Conservation (phyloP, 2,888 invertebrate species). For the Meliscaeva auricollis region DNA sequence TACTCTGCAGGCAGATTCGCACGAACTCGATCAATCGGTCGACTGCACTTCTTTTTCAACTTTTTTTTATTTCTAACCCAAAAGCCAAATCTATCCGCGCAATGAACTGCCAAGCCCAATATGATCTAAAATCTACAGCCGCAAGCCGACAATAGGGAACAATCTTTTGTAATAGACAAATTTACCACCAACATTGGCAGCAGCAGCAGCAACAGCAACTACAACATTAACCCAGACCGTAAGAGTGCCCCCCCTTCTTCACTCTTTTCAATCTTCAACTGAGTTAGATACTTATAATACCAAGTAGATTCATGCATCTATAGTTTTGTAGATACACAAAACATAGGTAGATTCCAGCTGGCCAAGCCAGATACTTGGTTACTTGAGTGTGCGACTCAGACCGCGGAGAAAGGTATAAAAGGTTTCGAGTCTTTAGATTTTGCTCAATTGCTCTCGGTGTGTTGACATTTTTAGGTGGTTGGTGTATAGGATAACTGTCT, state of each 20-base stretch:
- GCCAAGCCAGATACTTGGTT: conserved; percentile 41
- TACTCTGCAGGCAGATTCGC: conserved; percentile 63
- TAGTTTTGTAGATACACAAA: conserved; percentile 35
- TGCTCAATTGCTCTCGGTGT: conserved; percentile 71
- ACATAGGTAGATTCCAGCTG: conserved; percentile 39
- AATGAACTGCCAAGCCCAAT: conserved; percentile 62
- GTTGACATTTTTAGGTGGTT: conserved; percentile 50
- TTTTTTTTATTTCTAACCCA: conserved; percentile 39
- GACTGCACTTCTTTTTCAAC: conserved; percentile 69
- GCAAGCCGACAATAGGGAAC: conserved; percentile 58
- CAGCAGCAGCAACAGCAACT: conserved; percentile 19
- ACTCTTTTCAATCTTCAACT: conserved; percentile 7
- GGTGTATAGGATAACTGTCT: conserved; percentile 34
- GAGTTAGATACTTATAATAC: conserved; percentile 53
- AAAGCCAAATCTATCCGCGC: conserved; percentile 41
- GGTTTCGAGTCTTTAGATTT: conserved; percentile 70
- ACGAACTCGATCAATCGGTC: conserved; percentile 73
- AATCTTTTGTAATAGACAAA: conserved; percentile 75
- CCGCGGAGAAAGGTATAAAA: conserved; percentile 74
- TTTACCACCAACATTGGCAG: conserved; percentile 54
- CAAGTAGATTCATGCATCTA: conserved; percentile 55
- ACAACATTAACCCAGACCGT: conserved; percentile 37
- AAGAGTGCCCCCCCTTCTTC: conserved; percentile 27
- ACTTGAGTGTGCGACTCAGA: conserved; percentile 55
- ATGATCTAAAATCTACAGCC: conserved; percentile 50